A percentile compares a stretch with the other conserved stretches of the same genome.
These are phyloP conservation scores for Protonemura montana DNA, from an alignment of 2,888 invertebrate species.

Conservation along the genomic window DNA sequence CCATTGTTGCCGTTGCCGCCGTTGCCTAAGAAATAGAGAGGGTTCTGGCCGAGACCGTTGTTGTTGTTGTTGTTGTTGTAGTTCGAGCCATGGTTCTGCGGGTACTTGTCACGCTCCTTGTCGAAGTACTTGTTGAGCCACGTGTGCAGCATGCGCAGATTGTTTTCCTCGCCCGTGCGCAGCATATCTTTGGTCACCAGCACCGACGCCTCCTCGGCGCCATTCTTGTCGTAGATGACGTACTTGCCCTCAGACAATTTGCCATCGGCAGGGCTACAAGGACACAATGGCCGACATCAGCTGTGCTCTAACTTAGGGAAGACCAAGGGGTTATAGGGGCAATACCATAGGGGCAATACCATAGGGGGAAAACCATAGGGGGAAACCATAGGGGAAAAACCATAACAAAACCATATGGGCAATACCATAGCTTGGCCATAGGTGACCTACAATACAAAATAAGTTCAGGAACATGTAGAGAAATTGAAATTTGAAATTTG, in stretches of 20 bases:
- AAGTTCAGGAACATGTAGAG: too few relatives aligned
- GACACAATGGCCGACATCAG: too few relatives aligned
- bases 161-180: background rate
- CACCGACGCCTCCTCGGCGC: background rate
- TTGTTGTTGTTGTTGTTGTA: background rate
- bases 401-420: too few relatives aligned
- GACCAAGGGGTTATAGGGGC: too few relatives aligned
- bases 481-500: too few relatives aligned
- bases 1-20: background rate
- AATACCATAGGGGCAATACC: too few relatives aligned
- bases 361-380: too few relatives aligned
- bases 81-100: background rate
- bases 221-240: background rate
- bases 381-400: too few relatives aligned
- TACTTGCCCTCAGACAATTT: background rate
- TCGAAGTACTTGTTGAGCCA: slow-evolving; percentile 1
- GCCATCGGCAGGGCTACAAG: background rate
- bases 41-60: background rate
- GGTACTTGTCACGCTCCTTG: background rate
- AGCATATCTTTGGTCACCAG: background rate
- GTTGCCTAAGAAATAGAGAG: too few relatives aligned
- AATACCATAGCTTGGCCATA: too few relatives aligned
- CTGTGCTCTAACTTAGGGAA: too few relatives aligned
- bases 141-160: background rate
- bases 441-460: too few relatives aligned